A percentile compares a stretch with the other conserved stretches of the same genome.
Conservation (phyloP, 2,888 invertebrate genomes). For the Andrena camellia region DNA sequence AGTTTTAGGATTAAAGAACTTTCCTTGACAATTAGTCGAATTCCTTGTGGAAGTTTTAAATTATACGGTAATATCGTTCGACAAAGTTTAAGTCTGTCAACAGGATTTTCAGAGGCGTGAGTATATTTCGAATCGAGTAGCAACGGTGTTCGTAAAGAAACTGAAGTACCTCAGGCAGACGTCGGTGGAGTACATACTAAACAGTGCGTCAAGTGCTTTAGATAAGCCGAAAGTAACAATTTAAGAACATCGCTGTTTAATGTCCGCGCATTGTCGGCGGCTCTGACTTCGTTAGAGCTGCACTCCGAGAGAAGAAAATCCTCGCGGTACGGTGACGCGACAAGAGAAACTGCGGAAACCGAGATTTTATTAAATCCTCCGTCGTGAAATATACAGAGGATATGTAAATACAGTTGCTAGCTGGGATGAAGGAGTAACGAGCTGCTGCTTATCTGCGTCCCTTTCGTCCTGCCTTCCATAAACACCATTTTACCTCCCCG, state of each 20-base stretch:
- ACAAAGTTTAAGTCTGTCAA: not conserved
- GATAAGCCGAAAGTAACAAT: constrained; percentile 26
- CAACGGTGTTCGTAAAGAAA: constrained; percentile 11
- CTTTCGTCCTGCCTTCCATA: not conserved
- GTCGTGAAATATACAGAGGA: constrained; percentile 20
- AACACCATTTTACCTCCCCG: constrained; percentile 14
- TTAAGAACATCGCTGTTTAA: constrained; percentile 17
- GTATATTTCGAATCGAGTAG: not conserved
- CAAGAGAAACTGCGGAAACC: not conserved
- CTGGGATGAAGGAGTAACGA: constrained; percentile 21
- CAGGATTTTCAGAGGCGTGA: not conserved
- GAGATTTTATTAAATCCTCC: constrained; percentile 39
- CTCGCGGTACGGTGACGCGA: not conserved
- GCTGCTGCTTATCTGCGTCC: constrained; percentile 6
- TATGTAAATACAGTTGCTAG: constrained; percentile 37
- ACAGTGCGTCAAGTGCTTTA: constrained; percentile 2
- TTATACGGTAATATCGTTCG: constrained; percentile 7
- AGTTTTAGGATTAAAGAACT: no score
- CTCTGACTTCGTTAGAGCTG: constrained; percentile 2
- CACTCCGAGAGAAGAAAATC: constrained; percentile 17
- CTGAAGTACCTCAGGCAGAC: not conserved
- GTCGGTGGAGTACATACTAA: not conserved
- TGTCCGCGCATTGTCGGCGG: constrained; percentile 8
- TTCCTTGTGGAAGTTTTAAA: no score
- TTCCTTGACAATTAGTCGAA: no score